Conservation (phyloP, 2,797 vertebrate species). For the Sebastes oblongus region DNA sequence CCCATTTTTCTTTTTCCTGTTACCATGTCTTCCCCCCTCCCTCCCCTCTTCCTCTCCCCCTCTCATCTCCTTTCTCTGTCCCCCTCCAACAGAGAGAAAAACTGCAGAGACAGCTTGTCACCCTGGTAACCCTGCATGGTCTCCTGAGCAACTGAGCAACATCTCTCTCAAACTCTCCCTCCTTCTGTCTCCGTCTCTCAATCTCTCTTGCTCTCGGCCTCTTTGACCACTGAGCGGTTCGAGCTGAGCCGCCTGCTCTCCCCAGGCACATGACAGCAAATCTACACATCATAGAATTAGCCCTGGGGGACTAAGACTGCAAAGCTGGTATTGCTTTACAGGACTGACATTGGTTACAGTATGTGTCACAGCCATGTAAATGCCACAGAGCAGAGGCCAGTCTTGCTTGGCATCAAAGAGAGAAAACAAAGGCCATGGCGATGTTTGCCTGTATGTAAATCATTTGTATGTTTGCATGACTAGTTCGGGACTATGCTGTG, state of each 20-base stretch:
- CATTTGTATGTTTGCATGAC: constrained; percentile 35
- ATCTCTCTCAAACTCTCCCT: constrained; percentile 57
- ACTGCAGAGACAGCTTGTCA: constrained; percentile 66
- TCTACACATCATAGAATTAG: constrained; percentile 59
- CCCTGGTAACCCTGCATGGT: constrained; percentile 69
- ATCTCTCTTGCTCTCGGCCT: constrained; percentile 1
- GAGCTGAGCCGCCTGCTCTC: constrained; percentile 49
- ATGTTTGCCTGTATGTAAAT: constrained; percentile 69
- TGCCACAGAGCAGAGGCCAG: constrained; percentile 49
- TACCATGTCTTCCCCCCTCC: background rate
- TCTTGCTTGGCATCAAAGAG: constrained; percentile 15
- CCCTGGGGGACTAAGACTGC: constrained; percentile 14
- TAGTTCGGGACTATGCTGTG: background rate
- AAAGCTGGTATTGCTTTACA: constrained; percentile 35
- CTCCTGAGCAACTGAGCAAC: constrained; percentile 65
- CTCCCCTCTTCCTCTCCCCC: background rate
- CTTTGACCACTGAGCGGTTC: constrained; percentile 45
- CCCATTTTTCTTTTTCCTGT: background rate
- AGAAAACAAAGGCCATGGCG: background rate
- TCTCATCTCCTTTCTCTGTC: constrained; percentile 8
- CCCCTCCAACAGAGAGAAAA: constrained; percentile 48
- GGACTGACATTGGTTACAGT: constrained; percentile 12
- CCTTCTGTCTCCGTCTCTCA: constrained; percentile 38
- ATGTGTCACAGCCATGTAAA: constrained; percentile 42
- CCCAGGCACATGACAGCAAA: constrained; percentile 52